Base-by-base conservation (phyloP, 2,888 invertebrate species). In the Sisyra terminalis region DNA sequence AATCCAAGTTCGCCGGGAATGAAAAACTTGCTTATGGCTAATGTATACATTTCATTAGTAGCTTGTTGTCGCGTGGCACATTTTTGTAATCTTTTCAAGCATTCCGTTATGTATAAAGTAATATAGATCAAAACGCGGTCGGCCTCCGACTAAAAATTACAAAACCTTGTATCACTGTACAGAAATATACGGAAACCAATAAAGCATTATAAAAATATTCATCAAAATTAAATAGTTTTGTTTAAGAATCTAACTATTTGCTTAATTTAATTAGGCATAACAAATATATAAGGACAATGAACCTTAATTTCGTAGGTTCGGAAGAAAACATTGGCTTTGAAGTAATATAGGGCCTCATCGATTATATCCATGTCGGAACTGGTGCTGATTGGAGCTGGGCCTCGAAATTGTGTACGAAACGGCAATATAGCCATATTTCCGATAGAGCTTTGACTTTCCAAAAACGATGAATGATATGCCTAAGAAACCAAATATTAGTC, bases 291-390 rank as follows among this genome's bases (percentile, higher is more conserved):
- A n/a, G n/a, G n/a, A n/a, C n/a, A n/a, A n/a, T n/a, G 9, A n/a
- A 89, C 90, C 77, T 96, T 96, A 46, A 98, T 93, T 70, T 98
- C 97, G 63, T 96, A 98, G 29, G 93, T 96, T 51, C 96, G 78
- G 62, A 98, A 99, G 66, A 98, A 98, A 1, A 98, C 94, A 67
- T 98, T 98, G 1, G 98, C 96, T 67, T 94, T 97, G 64, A 99
- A 99, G 63, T 78, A 98, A 57, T 85, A 86, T 29, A 99, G 70
- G 42, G 96, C 89, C 70, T 98, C 98, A 63, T 99, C 98, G 51
- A 98, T 85, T 48, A 98, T 86, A 63, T 98, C 98, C 50, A 74
- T 70, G 36, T 84, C 83, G 42, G 75, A 73, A 46, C 67, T 70
- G n/a, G 65, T 67, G 32, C 65, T 65, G 42, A 69, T 67, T 8